Conservation (phyloP, 2,888 invertebrate genomes). For the Silvanus unidentatus region DNA sequence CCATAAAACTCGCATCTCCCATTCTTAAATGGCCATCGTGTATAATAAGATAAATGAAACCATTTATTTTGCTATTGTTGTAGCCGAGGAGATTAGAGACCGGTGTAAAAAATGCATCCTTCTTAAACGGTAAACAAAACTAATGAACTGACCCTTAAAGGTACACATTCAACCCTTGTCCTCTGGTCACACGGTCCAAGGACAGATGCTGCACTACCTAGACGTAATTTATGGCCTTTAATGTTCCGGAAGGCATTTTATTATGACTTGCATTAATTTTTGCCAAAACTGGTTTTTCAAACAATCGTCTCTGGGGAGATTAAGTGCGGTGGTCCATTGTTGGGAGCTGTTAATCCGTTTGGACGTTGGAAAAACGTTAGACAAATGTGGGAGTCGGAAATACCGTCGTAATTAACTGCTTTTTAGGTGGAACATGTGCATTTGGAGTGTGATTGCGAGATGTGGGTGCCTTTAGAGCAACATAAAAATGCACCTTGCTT, state of each 20-base stretch:
- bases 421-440: no score
- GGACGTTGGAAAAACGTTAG: no score
- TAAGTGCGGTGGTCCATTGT: no score
- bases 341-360: no score
- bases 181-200: slow-evolving; percentile 8
- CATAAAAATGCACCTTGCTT: no score
- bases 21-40: no score
- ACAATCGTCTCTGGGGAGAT: no score
- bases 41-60: slow-evolving; percentile 6
- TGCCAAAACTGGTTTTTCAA: slow-evolving; percentile 1
- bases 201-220: slow-evolving; percentile 4
- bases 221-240: slow-evolving; percentile 4
- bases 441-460: no score
- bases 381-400: background rate
- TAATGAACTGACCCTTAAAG: background rate
- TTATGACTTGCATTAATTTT: slow-evolving; percentile 2
- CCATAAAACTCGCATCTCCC: no score
- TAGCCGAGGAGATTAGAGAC: background rate
- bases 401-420: no score
- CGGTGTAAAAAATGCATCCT: slow-evolving; percentile 1
- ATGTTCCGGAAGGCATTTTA: slow-evolving; percentile 3
- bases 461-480: no score
- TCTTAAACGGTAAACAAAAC: slow-evolving; percentile 2
- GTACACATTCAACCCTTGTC: slow-evolving; percentile 2
- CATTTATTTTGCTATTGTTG: background rate